A percentile compares a stretch with the other conserved stretches of the same genome.
Conservation (phyloP, 2,113 vertebrate genomes). For the Felis chaus region DNA sequence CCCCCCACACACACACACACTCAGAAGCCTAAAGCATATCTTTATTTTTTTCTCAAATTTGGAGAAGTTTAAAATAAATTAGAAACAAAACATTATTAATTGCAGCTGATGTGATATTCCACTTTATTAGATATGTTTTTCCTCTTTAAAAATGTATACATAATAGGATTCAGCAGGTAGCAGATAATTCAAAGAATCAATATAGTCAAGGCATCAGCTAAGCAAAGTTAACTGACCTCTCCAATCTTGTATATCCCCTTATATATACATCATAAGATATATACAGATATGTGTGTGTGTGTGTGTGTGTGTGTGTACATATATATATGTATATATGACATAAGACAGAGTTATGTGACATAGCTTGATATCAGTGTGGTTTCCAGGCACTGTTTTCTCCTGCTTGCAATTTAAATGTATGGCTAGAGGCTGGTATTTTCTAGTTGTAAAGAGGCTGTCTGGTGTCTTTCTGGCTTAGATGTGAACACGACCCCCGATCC, state of each 20-base stretch:
- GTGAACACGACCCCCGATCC: neutral
- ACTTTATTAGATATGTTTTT: neutral
- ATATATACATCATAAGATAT: neutral
- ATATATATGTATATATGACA: no score
- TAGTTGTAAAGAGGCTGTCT: neutral
- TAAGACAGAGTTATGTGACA: neutral
- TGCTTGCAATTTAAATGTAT: neutral
- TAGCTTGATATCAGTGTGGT: neutral
- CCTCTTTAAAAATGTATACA: neutral
- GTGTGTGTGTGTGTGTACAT: fast-evolving
- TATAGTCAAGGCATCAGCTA: neutral
- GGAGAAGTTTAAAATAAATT: neutral
- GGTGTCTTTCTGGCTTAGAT: neutral
- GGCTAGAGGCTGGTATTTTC: neutral
- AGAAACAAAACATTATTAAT: neutral
- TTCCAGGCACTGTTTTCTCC: neutral
- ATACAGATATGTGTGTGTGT: no score
- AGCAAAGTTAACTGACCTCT: neutral
- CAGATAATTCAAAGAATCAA: neutral
- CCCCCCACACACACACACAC: neutral
- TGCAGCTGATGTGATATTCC: neutral
- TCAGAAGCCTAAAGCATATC: neutral
- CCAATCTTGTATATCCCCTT: neutral
- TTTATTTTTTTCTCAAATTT: constrained; percentile 2
- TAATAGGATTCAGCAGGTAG: neutral